phyloP scores from a whole-genome alignment of 1,140 invertebrate genomes.

The Myzus persicae region DNA sequence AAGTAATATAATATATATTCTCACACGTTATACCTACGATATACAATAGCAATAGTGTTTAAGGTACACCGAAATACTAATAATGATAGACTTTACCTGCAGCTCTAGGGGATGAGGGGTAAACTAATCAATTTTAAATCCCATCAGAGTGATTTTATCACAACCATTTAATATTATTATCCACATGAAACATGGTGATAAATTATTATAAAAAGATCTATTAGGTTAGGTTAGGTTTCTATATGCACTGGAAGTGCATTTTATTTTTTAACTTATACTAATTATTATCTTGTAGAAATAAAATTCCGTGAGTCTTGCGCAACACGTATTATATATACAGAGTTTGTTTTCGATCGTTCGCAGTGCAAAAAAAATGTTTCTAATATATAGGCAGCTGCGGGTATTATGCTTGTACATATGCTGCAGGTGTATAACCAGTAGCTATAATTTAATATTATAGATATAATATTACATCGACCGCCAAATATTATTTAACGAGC shows the following conservation, averaged over 20 bases:
- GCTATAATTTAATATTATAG: not conserved
- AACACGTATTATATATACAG: not conserved
- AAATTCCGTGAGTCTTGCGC: not conserved
- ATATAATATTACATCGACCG: not conserved
- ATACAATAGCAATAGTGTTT: not conserved
- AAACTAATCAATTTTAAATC: not conserved
- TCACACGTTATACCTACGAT: not conserved
- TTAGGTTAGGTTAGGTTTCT: not conserved
- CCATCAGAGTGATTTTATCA: not conserved
- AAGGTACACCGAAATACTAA: not conserved
- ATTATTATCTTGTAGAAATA: not conserved
- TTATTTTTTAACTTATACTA: not conserved
- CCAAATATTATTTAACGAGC: constrained; percentile 1
- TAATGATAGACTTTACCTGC: not conserved
- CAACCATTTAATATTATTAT: not conserved
- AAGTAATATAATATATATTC: not conserved
- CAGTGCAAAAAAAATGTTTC: constrained; percentile 1
- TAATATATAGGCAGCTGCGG: not conserved
- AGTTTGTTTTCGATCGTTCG: not conserved
- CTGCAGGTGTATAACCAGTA: not conserved
- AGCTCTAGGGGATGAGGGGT: not conserved
- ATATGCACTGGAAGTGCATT: not conserved
- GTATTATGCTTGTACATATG: not conserved
- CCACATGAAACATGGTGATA: no score
- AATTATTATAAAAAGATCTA: not conserved